phyloP scores from a whole-genome alignment of 1,140 invertebrate species.

The Zaprionus africanus region DNA sequence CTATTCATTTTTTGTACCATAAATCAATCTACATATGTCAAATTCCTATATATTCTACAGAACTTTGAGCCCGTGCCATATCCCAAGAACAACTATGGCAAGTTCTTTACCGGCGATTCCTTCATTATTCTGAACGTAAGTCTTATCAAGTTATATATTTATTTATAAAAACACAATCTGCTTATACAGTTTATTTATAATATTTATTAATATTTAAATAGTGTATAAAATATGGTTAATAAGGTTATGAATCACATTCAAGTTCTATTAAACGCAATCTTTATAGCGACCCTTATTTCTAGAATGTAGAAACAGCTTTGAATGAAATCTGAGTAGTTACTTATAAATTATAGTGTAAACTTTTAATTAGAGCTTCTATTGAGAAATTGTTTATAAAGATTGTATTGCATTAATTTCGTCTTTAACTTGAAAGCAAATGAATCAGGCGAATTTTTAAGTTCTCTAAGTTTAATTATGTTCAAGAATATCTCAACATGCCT shows the following conservation, averaged over 20 bases:
- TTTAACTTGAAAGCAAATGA: no score
- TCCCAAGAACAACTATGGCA: slow-evolving; percentile 91
- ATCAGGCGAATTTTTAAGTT: no score
- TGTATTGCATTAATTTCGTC: no score
- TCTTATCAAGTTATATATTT: slow-evolving; percentile 49
- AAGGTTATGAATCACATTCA: no score
- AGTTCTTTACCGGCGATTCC: slow-evolving; percentile 95
- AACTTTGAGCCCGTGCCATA: slow-evolving; percentile 92
- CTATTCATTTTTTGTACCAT: slow-evolving; percentile 28
- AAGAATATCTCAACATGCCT: no score
- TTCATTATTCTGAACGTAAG: slow-evolving; percentile 95
- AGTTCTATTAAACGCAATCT: no score
- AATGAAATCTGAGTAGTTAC: neutral
- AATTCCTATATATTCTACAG: slow-evolving; percentile 86
- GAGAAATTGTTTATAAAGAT: neutral
- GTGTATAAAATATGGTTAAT: no score
- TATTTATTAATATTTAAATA: no score
- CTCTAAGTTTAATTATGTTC: no score
- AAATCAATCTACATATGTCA: slow-evolving; percentile 27
- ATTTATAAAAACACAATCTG: neutral
- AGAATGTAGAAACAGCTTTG: no score
- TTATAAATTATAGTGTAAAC: neutral
- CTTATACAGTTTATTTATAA: neutral
- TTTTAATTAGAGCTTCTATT: neutral
- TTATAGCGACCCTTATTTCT: no score